Conservation (phyloP, 2,888 invertebrate species). For the Epicampocera succincta region DNA sequence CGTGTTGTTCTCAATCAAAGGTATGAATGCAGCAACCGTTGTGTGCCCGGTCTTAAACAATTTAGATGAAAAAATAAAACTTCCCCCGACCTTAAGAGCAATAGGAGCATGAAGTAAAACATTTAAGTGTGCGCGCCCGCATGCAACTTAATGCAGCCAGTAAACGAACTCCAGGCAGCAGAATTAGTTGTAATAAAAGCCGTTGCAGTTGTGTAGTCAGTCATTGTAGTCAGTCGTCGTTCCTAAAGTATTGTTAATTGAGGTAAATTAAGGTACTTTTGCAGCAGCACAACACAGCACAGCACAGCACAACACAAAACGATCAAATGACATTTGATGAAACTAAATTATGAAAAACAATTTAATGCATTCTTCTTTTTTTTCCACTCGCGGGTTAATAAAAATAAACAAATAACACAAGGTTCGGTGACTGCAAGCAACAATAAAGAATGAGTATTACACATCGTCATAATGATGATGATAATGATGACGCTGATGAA, state of each 20-base stretch:
- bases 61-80: slow-evolving; percentile 23
- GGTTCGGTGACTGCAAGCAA: slow-evolving; percentile 61
- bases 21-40: slow-evolving; percentile 35
- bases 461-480: slow-evolving; percentile 43
- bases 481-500: slow-evolving; percentile 13
- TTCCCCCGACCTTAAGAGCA: slow-evolving; percentile 8
- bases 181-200: slow-evolving; percentile 20
- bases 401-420: slow-evolving; percentile 52
- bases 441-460: slow-evolving; percentile 41
- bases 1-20: slow-evolving; percentile 65
- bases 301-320: slow-evolving; percentile 61
- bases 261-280: slow-evolving; percentile 80
- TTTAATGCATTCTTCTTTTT: slow-evolving; percentile 61
- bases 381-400: slow-evolving; percentile 46
- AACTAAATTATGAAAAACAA: slow-evolving; percentile 43
- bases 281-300: slow-evolving; percentile 34
- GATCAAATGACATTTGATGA: slow-evolving; percentile 75
- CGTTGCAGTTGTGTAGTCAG: slow-evolving; percentile 14
- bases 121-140: slow-evolving; percentile 60
- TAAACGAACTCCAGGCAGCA: slow-evolving; percentile 51
- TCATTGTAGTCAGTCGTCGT: slow-evolving; percentile 25
- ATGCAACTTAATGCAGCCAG: slow-evolving; percentile 61
- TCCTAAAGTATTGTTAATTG: slow-evolving; percentile 76
- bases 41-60: background rate
- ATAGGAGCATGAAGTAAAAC: background rate